Base-by-base conservation (phyloP, 2,797 vertebrate species). In the Paedocypris micromegethes region DNA sequence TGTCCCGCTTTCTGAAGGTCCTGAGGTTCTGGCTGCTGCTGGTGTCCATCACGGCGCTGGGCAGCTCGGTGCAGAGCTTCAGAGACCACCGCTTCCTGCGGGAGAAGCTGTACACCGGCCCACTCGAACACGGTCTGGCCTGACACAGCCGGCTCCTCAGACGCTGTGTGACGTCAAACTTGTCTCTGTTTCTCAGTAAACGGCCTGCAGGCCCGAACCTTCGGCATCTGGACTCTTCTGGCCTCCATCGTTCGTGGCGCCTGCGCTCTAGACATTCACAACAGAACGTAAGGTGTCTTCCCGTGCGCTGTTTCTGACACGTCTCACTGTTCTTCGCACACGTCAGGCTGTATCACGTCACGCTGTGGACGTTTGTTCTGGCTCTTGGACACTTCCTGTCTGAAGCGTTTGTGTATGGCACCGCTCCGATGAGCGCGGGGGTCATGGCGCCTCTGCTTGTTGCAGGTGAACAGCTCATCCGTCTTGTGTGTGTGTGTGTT, bases 391-490 rank as follows among this genome's bases (percentile, higher is more conserved):
- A 99, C 82, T 99, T 99, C 79, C 81, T 98, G 59, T 93, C 95
- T 0, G 97, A 99, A 78, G 86, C 92, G 63, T 94, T 95, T 72
- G 68, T 99, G 72, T 98, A 93, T 62, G 93, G 88, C 85, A 98
- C 95, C 0, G 96, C 95, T 3, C 92, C 92, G 6, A 75, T 95
- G 71, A 96, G 94, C 0, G 89, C 95, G 5, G 95, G 95, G 9
- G 84, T 99, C 70, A 92, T 98, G 92, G 93, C 97, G 7, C 96
- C 96, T 3, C 90, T 99, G 53, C 91, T 96, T 78, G 95, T 99
- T 63, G 94, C 97, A 82, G 92, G 97, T 99, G 85, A 93, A 94
- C 89, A 41, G 40, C 9, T 3, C 9, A 6, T 6, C 3, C 3
- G 3, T 50, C 9, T 50, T 8, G 3, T 4, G 49, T 50, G 3